These are phyloP conservation scores for Cryptocheilus praepositus DNA, from an alignment of 2,888 invertebrate genomes.

Conservation along the genomic window DNA sequence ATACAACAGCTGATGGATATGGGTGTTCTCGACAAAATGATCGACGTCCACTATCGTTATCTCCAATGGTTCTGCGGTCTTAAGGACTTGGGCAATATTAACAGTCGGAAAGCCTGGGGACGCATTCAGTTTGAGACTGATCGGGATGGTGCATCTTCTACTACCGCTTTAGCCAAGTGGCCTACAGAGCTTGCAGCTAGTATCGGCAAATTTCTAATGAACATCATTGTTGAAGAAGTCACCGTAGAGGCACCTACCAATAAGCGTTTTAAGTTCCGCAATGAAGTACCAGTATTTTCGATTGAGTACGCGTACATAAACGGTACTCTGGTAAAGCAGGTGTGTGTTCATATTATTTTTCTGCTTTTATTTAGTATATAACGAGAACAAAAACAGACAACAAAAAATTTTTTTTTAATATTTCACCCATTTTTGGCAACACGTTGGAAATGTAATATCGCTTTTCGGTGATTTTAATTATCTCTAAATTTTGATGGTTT, in stretches of 20 bases:
- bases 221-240: conserved; percentile 89
- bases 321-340: conserved; percentile 81
- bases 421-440: too few species aligned
- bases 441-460: too few species aligned
- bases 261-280: too few species aligned
- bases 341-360: conserved; percentile 60
- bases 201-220: conserved; percentile 90
- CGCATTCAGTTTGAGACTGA: conserved; percentile 76
- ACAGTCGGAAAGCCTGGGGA: conserved; percentile 84
- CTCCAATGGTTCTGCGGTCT: conserved; percentile 80
- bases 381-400: too few species aligned
- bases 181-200: conserved; percentile 79
- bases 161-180: conserved; percentile 80
- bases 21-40: conserved; percentile 80
- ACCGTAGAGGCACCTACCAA: conserved; percentile 77
- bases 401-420: too few species aligned
- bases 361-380: too few species aligned
- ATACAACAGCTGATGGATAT: neutral
- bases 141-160: conserved; percentile 68
- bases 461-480: too few species aligned
- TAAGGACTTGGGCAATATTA: conserved; percentile 74
- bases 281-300: conserved; percentile 85
- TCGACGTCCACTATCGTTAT: conserved; percentile 80
- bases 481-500: too few species aligned
- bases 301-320: conserved; percentile 84